Conservation (phyloP, 2,113 vertebrate species). For the Centropus bengalensis region DNA sequence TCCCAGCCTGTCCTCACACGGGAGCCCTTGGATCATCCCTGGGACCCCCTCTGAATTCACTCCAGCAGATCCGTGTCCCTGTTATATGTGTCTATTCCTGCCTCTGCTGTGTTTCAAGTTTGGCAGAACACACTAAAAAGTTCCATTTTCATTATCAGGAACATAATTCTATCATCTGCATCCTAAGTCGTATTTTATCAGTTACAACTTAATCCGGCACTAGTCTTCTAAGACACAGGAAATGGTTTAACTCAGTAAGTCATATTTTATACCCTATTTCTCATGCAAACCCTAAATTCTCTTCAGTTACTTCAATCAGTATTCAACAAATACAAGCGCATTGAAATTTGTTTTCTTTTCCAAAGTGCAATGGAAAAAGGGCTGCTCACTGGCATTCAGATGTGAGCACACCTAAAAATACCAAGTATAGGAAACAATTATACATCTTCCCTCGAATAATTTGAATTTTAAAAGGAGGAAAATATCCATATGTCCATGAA, state of each 20-base stretch:
- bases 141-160: background rate
- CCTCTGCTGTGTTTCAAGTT: background rate
- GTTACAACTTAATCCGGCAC: background rate
- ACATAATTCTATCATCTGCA: background rate
- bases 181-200: background rate
- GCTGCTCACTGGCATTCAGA: constrained; percentile 5
- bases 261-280: constrained; percentile 1
- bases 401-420: constrained; percentile 40
- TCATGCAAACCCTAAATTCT: constrained; percentile 11
- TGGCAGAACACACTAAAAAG: background rate
- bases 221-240: background rate
- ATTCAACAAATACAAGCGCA: constrained; percentile 40
- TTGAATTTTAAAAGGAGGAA: constrained; percentile 37
- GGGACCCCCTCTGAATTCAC: too few species aligned
- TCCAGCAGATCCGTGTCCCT: too few species aligned
- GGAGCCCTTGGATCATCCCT: too few species aligned
- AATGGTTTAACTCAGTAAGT: background rate
- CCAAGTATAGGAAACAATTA: constrained; percentile 55
- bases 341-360: constrained; percentile 50
- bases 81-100: background rate
- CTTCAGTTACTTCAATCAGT: constrained; percentile 35
- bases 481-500: too few species aligned
- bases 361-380: constrained; percentile 23
- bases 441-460: constrained; percentile 46
- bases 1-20: too few species aligned